Percentiles rank a stretch among this genome's conserved stretches.
Conservation (phyloP, 1,140 invertebrate genomes). For the Achatina immaculata region DNA sequence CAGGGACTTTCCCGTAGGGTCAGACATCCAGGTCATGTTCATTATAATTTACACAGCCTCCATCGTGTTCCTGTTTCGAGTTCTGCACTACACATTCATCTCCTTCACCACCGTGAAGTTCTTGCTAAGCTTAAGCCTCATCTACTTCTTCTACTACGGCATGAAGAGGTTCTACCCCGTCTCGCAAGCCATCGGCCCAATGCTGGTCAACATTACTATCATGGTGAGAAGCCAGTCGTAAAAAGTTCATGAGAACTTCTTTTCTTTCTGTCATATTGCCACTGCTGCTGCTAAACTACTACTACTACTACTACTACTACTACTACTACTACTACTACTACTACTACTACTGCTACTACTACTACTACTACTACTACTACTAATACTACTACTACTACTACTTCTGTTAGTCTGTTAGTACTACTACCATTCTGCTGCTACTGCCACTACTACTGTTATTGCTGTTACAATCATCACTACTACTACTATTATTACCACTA, state of each 20-base stretch:
- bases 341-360: no score
- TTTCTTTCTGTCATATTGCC: no score
- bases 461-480: no score
- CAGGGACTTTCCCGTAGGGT: background rate
- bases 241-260: background rate
- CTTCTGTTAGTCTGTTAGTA: no score
- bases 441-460: no score
- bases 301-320: no score
- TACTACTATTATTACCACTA: no score
- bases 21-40: constrained; percentile 48
- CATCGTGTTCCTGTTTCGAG: constrained; percentile 48
- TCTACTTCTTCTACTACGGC: constrained; percentile 72
- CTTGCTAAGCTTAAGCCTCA: constrained; percentile 62
- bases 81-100: constrained; percentile 55
- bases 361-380: no score
- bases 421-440: no score
- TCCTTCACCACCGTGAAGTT: constrained; percentile 59
- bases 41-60: constrained; percentile 57
- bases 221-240: constrained; percentile 64
- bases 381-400: no score
- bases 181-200: constrained; percentile 70
- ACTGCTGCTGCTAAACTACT: no score
- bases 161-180: constrained; percentile 71
- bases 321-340: no score
- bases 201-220: constrained; percentile 69